phyloP scores from a whole-genome alignment of 2,113 vertebrate genomes.

The Polypterus senegalus region DNA sequence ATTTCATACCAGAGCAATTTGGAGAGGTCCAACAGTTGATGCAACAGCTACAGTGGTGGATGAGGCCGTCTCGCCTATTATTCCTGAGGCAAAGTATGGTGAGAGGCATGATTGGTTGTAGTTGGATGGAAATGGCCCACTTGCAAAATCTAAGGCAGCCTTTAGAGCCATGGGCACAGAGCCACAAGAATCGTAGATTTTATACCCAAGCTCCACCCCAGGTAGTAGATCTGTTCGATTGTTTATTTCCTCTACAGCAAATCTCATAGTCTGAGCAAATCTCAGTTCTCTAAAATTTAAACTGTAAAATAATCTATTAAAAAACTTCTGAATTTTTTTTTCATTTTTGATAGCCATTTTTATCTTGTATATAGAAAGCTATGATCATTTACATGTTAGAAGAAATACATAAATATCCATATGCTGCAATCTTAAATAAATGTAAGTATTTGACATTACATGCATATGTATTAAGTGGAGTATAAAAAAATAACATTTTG shows the following conservation, averaged over 20 bases:
- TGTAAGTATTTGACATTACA: too few relatives aligned
- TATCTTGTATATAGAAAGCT: too few relatives aligned
- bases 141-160: conserved; percentile 23
- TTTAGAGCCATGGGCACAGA: conserved; percentile 16
- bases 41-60: conserved; percentile 20
- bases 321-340: not conserved
- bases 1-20: conserved; percentile 19
- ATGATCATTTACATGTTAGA: too few relatives aligned
- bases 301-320: conserved; percentile 7
- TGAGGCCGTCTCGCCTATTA: conserved; percentile 25
- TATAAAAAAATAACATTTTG: too few relatives aligned
- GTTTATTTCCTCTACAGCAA: conserved; percentile 33
- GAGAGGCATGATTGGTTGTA: conserved; percentile 14
- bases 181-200: conserved; percentile 26
- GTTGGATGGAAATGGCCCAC: conserved; percentile 15
- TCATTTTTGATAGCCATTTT: too few relatives aligned
- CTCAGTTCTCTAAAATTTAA: conserved; percentile 24
- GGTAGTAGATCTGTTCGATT: conserved; percentile 26
- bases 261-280: conserved; percentile 27
- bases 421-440: too few relatives aligned
- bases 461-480: too few relatives aligned
- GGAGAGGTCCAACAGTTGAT: conserved; percentile 17
- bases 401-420: too few relatives aligned
- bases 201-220: conserved; percentile 23
- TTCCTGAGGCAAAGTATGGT: conserved; percentile 21